Percentiles rank a stretch among this genome's conserved stretches.
These are phyloP conservation scores for Macrocentrus cingulum DNA, from an alignment of 1,140 invertebrate genomes.

Conservation along the genomic window DNA sequence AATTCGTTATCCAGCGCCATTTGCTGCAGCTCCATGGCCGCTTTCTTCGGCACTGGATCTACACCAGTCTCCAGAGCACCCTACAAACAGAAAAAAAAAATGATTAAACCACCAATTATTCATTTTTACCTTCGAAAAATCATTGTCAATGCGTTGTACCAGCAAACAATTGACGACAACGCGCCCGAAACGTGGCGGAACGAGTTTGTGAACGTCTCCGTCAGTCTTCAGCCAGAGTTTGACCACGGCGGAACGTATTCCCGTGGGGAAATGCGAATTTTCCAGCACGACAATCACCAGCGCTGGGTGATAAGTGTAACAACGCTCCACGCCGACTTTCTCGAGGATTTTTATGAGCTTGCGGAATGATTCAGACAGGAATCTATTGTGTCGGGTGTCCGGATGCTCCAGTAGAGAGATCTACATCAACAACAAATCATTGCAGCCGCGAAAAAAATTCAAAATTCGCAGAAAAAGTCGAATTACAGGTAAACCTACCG, in stretches of 20 bases:
- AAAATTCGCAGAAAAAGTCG: neutral
- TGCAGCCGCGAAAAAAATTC: neutral
- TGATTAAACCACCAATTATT: neutral
- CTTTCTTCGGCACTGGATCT: no score
- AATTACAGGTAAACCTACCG: neutral
- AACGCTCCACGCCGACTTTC: constrained; percentile 11
- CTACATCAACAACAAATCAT: neutral
- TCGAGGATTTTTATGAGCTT: neutral
- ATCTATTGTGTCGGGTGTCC: neutral
- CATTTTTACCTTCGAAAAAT: neutral
- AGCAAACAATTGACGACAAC: neutral
- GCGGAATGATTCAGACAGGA: neutral
- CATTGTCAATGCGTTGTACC: neutral
- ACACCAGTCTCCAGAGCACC: no score
- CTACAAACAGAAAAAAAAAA: neutral
- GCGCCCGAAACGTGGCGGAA: neutral
- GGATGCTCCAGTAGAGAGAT: neutral
- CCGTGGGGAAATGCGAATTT: neutral
- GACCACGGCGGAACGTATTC: constrained; percentile 2
- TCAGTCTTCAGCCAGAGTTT: constrained; percentile 5
- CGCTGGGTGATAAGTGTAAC: constrained; percentile 5
- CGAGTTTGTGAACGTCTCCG: neutral
- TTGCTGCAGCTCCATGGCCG: no score
- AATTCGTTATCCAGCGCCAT: no score
- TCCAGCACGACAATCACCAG: neutral